Conservation (phyloP, 2,888 invertebrate species). For the Drosophila pegasa region DNA sequence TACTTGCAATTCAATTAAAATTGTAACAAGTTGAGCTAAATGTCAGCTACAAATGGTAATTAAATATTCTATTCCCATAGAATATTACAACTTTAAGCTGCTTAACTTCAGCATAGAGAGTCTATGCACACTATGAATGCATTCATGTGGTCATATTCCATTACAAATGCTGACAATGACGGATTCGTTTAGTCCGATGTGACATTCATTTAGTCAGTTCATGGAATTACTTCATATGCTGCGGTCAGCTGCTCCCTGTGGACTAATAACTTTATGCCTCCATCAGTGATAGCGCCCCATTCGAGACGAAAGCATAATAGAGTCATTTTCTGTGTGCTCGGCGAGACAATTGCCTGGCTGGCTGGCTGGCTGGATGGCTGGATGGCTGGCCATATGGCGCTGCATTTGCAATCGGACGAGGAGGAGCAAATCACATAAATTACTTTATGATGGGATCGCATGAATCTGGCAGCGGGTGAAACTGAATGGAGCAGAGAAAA, state of each 20-base stretch:
- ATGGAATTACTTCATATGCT: conserved; percentile 26
- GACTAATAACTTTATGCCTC: conserved; percentile 71
- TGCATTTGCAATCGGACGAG: conserved; percentile 70
- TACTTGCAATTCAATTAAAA: background rate
- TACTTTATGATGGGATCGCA: conserved; percentile 76
- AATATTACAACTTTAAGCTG: background rate
- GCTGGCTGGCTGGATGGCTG: conserved; percentile 4
- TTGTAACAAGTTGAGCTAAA: background rate
- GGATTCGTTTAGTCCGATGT: conserved; percentile 60
- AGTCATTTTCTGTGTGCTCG: conserved; percentile 70
- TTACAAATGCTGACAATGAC: conserved; percentile 64
- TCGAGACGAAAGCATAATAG: conserved; percentile 60
- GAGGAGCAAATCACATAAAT: conserved; percentile 72
- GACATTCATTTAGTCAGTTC: conserved; percentile 62
- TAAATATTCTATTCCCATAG: background rate
- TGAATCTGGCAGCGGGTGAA: conserved; percentile 60
- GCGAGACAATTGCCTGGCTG: conserved; percentile 60
- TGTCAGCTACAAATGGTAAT: background rate
- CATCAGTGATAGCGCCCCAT: conserved; percentile 41
- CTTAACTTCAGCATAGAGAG: background rate
- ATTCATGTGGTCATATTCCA: conserved; percentile 21
- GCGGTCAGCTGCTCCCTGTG: conserved; percentile 31
- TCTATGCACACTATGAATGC: conserved; percentile 4
- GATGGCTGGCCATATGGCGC: conserved; percentile 63
- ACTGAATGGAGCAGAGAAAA: conserved; percentile 8